Conservation (phyloP, 2,888 invertebrate genomes). For the Philereme vetulata region DNA sequence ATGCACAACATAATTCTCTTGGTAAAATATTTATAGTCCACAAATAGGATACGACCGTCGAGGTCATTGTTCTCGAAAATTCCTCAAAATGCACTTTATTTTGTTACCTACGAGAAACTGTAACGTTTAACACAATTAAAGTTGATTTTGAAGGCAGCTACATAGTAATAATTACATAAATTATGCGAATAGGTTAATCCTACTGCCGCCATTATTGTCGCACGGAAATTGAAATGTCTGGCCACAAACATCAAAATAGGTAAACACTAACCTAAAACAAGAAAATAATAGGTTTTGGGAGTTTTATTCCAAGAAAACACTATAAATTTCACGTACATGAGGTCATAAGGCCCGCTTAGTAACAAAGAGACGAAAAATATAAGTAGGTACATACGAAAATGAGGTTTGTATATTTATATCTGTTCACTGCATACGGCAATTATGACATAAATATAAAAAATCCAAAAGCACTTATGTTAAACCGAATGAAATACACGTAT, state of each 20-base stretch:
- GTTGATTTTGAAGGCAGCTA: conserved; percentile 46
- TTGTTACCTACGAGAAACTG: conserved; percentile 68
- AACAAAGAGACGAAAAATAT: conserved; percentile 69
- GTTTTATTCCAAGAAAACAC: conserved; percentile 31
- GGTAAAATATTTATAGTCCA: conserved; percentile 78
- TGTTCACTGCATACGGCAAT: conserved; percentile 41
- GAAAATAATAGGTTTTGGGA: conserved; percentile 26
- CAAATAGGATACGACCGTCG: conserved; percentile 75
- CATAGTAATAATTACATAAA: conserved; percentile 56
- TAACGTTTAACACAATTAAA: conserved; percentile 61
- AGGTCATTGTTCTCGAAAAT: conserved; percentile 79
- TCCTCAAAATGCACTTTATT: conserved; percentile 67
- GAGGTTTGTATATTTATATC: conserved; percentile 73
- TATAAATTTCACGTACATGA: conserved; percentile 38
- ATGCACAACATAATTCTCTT: conserved; percentile 69
- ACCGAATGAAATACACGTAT: conserved; percentile 44
- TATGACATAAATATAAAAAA: conserved; percentile 48
- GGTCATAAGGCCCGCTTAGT: conserved; percentile 57
- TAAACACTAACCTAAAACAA: conserved; percentile 73
- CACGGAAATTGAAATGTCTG: conserved; percentile 80
- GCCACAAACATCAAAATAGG: conserved; percentile 78
- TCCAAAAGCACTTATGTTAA: conserved; percentile 33
- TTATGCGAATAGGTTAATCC: conserved; percentile 79
- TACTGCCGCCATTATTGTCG: conserved; percentile 83
- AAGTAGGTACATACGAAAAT: conserved; percentile 71